Evolutionary conservation across 2,797 vertebrate species (phyloP).

Genomic region (Poecilia wingei): DNA sequence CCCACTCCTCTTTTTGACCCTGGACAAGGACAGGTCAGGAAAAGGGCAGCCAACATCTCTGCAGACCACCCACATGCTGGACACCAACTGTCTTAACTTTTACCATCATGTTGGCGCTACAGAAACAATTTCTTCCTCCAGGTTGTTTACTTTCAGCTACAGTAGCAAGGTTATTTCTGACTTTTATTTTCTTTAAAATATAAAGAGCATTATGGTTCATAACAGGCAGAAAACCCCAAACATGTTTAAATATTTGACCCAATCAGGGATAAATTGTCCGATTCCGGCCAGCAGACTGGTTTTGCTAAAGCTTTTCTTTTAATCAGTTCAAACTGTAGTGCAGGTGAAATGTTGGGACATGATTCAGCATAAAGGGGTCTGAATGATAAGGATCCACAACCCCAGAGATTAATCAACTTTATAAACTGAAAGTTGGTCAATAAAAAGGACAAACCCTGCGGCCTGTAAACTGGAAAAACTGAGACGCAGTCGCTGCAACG

Average conservation of each 20-base stretch:
- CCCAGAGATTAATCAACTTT: neutral
- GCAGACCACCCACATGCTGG: too few relatives aligned
- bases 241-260: neutral
- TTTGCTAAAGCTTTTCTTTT: neutral
- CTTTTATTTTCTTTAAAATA: too few relatives aligned
- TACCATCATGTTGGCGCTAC: too few relatives aligned
- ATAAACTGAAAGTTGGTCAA: neutral
- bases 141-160: too few relatives aligned
- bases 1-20: neutral
- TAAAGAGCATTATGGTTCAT: too few relatives aligned
- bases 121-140: too few relatives aligned
- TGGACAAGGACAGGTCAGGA: too few relatives aligned
- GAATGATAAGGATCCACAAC: neutral
- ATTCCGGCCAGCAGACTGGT: neutral
- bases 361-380: neutral
- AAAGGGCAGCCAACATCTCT: too few relatives aligned
- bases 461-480: neutral
- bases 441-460: neutral
- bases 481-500: neutral
- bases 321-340: neutral
- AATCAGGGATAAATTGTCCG: neutral
- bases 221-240: neutral
- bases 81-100: too few relatives aligned
- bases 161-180: too few relatives aligned
- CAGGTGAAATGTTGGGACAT: neutral